Percentiles rank a stretch among this genome's conserved stretches.
phyloP scores from a whole-genome alignment of 2,113 vertebrate genomes.

The Piaya cayana region DNA sequence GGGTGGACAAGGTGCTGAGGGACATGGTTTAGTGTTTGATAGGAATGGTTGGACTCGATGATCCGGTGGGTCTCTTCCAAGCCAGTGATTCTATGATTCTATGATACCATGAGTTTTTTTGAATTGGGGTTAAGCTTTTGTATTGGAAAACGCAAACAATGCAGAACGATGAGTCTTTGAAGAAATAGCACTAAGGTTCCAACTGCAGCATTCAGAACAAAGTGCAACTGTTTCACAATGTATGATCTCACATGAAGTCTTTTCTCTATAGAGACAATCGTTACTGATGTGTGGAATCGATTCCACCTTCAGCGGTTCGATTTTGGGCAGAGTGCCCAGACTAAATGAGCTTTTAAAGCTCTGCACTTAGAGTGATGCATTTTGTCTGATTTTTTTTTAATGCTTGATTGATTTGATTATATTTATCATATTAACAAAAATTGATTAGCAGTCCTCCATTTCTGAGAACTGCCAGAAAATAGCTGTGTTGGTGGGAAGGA shows the following conservation, averaged over 20 bases:
- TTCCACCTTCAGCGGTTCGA: not conserved
- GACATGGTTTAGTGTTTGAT: no score
- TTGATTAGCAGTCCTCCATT: not conserved
- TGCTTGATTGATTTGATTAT: constrained; percentile 49
- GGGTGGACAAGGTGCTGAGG: no score
- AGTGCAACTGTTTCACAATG: not conserved
- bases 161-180: not conserved
- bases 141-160: not conserved
- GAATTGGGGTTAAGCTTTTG: not conserved
- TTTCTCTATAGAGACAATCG: not conserved
- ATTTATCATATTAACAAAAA: constrained; percentile 32
- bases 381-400: not conserved
- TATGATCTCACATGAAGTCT: not conserved
- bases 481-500: not conserved
- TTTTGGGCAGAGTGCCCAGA: not conserved
- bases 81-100: no score
- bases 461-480: constrained; percentile 17
- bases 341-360: constrained; percentile 28
- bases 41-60: no score
- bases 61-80: no score
- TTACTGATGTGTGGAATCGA: not conserved
- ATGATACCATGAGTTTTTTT: not conserved
- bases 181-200: not conserved
- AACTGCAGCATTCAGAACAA: not conserved
- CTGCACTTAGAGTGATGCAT: not conserved